Base-by-base conservation (phyloP, 2,888 invertebrate genomes). In the Tuta absoluta region DNA sequence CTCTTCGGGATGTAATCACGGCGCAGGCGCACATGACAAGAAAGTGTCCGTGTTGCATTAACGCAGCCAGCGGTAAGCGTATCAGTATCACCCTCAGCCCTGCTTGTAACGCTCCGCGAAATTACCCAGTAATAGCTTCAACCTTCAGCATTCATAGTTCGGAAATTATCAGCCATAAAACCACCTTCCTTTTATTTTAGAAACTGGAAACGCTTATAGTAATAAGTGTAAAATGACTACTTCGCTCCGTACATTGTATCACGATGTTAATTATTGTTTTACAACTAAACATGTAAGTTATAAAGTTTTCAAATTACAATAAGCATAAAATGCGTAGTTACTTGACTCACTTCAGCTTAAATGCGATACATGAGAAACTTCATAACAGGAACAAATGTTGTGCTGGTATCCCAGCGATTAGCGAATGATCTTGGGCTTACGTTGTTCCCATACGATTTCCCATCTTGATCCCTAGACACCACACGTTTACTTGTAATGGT, bases 91-190 rank as follows among this genome's bases (percentile, higher is more conserved):
- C 81, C 79, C 71, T 75, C 81, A 82, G 67, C 80, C 83, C 83
- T 72, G 70, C 87, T 78, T 87, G 87, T 89, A 86, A 85, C 84
- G 81, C 78, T 78, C 77, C 67, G 75, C 80, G 71, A 89, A 89
- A 90, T 89, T 89, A 83, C 89, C 82, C 84, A 78, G 84, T 89
- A 90, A 89, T 89, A 86, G 81, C 86, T 69, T 76, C 81, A 80
- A 84, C 84, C 86, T 82, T 87, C 84, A 80, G 81, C 84, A 87
- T 89, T 88, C 86, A 84, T 88, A 89, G 87, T 89, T 89, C 85
- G 84, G 80, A 90, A 88, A 90, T 91, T 90, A 90, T 90, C 89
- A 86, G 84, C 85, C 85, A 89, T 90, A 90, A 89, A 90, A 82
- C 78, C 78, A 76, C 73, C 80, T 82, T 81, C 81, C 80, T 86